Conservation (phyloP, 2,888 invertebrate species). For the Metallyticus violacea region DNA sequence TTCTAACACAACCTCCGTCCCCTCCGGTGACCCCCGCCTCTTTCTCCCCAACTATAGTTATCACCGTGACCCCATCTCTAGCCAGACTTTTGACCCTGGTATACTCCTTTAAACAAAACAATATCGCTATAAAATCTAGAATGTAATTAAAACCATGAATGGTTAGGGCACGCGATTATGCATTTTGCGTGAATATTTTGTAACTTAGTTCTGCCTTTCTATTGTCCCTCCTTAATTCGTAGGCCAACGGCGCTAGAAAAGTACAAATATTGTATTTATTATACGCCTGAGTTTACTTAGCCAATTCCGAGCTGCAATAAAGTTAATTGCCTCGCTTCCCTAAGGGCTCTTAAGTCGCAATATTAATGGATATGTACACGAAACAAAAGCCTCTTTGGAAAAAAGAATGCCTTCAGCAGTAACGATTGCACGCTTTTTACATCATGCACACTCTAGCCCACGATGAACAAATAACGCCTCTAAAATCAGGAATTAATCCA, state of each 20-base stretch:
- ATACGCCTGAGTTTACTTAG: not conserved
- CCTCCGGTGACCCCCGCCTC: too few species aligned
- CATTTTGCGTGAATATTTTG: conserved; percentile 1
- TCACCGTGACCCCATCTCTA: not conserved
- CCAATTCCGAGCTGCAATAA: not conserved
- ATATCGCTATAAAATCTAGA: not conserved
- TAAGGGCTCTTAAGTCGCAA: not conserved
- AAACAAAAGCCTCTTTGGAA: not conserved
- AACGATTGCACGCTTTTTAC: not conserved
- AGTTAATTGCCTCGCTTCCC: not conserved
- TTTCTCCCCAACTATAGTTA: not conserved
- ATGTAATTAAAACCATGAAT: conserved; percentile 1
- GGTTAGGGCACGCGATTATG: conserved; percentile 3
- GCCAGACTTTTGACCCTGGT: not conserved
- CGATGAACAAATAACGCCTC: too few species aligned
- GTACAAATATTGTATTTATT: not conserved
- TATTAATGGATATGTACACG: conserved; percentile 5
- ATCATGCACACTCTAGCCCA: not conserved
- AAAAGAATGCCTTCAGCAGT: not conserved
- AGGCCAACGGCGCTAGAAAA: not conserved
- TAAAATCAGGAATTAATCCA: too few species aligned
- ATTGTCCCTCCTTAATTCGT: not conserved
- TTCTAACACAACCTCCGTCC: not conserved
- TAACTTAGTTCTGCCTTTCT: not conserved
- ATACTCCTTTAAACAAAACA: not conserved